Evolutionary conservation across 2,797 vertebrate species (phyloP).

Genomic region (Cirrhinus molitorella): DNA sequence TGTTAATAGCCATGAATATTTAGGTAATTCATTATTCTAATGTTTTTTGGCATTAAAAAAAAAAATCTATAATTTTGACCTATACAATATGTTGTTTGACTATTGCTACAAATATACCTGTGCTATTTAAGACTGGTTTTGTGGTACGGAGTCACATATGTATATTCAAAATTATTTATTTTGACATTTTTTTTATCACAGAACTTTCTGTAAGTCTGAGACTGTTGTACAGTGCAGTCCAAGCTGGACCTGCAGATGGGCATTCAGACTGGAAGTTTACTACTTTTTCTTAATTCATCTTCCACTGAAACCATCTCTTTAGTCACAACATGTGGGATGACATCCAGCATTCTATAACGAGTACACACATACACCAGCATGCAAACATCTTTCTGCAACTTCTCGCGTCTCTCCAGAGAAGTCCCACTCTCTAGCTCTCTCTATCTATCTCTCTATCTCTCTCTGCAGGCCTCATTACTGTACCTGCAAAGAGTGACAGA

Average conservation of each 20-base stretch:
- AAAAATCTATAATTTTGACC: too few relatives aligned
- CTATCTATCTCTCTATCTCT: constrained; percentile 40
- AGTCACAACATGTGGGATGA: constrained; percentile 22
- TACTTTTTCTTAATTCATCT: background rate
- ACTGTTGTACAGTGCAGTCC: background rate
- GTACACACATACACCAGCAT: constrained; percentile 8
- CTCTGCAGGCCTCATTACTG: constrained; percentile 65
- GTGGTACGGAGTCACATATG: too few relatives aligned
- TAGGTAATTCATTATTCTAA: too few relatives aligned
- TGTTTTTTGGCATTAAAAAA: too few relatives aligned
- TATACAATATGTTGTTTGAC: too few relatives aligned
- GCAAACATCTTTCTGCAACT: constrained; percentile 32
- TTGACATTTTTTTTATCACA: background rate
- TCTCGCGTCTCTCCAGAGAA: constrained; percentile 48
- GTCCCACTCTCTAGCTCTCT: constrained; percentile 33
- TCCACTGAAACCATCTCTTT: background rate
- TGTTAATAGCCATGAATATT: too few relatives aligned
- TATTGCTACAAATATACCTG: too few relatives aligned
- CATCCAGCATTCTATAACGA: constrained; percentile 13
- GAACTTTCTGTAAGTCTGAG: background rate
- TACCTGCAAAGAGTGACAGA: constrained; percentile 48
- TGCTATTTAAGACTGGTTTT: too few relatives aligned
- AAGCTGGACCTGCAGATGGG: background rate
- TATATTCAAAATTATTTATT: background rate
- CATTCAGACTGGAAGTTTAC: background rate